Base-by-base conservation (phyloP, 2,113 vertebrate species). In the Haemorhous mexicanus region DNA sequence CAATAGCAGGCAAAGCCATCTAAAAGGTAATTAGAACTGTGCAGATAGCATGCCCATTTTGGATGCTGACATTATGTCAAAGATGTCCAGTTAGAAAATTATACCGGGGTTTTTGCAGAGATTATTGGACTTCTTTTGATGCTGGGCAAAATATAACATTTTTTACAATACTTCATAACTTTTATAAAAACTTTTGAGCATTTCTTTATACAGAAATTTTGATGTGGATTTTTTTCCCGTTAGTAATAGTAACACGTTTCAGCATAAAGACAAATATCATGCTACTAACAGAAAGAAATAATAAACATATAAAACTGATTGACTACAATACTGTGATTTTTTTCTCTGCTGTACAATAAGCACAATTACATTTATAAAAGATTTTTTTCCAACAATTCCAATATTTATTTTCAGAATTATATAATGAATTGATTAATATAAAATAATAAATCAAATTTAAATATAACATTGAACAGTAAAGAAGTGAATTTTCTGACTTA, bases 21-120 rank as follows among this genome's bases (percentile, higher is more conserved):
- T 93, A 86, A 89, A 87, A 91, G 53, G 78, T 93, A 97, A 95
- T 97, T 95, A 94, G 78, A 89, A 93, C 58, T 94, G 50, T 82
- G 43, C 30, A 91, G 67, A 84, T 24, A 69, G 33, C 46, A 82
- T 64, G 55, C 12, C 39, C 7, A 37, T 92, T 94, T 90, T 86
- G 59, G 47, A 90, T 93, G 85, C 26, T 87, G 67, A 62, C 43
- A 62, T 87, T 74, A 81, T 66, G 41, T 76, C 63, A 78, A 83
- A 92, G 41, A 79, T 82, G 32, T 87, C 68, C 39, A 86, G 17
- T 30, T 67, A 94, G 58, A 67, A 96, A 93, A 53, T 44, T 55
- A 53, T 49, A 32, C 3, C 17, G 10, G 1, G 0, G 20, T 39
- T 49, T 68, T 67, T 79, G 7, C 27, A 67, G 59, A 80, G 21